Base-by-base conservation (phyloP, 2,888 invertebrate species). In the Orgyia antiqua region DNA sequence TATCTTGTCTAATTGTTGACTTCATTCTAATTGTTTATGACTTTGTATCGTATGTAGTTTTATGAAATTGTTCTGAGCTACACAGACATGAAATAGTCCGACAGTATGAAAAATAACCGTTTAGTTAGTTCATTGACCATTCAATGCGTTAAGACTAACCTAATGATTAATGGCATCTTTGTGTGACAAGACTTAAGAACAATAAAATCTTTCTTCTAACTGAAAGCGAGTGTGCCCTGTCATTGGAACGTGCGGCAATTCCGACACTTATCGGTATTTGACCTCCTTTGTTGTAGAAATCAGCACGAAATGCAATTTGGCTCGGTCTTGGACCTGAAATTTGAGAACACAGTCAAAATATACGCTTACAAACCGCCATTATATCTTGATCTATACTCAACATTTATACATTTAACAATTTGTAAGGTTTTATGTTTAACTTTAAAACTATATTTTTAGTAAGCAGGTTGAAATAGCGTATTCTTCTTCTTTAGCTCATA, bases 271-370 rank as follows among this genome's bases (percentile, higher is more conserved):
- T 58, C 55, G 58, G 46, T 32, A 49, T 53, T 43, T 43, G 54
- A 51, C 45, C 56, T 53, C 37, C 44, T 44, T 68, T 70, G 68
- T 70, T 68, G 47, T 67, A 53, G 39, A 56, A 54, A 62, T 64
- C 48, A 54, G 65, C 69, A 70, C 70, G 68, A 62, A 70, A 65
- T 51, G 38, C 61, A 57, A 68, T 67, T 69, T 45, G 64, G 27
- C 33, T 30, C 58, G 51, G 46, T 51, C 45, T 21, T 40, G 48
- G 46, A 36, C 39, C 47, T 52, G 66, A 65, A 59, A 66, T 56
- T 46, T 48, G 66, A 68, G 45, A 49, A 48, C 45, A 39, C 45
- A 53, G 62, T 59, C 65, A 62, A 61, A 64, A 65, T 61, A 66
- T 40, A 49, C 33, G 28, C 48, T 42, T 42, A 36, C 45, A 35